phyloP scores from a whole-genome alignment of 2,113 vertebrate species.

The Strix uralensis region DNA sequence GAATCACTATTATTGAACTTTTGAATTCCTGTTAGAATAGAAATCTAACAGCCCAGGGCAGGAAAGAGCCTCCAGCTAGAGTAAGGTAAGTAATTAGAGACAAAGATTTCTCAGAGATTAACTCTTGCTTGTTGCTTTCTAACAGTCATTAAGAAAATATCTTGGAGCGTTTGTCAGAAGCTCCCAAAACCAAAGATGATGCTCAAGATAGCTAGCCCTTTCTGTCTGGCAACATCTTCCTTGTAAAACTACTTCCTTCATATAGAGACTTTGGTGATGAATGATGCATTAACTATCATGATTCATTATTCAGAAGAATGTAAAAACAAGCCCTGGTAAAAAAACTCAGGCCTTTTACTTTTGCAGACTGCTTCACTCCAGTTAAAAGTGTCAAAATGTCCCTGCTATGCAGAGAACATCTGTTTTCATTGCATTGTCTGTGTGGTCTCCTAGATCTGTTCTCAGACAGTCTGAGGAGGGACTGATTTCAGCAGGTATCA shows the following conservation, averaged over 20 bases:
- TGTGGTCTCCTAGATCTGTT: not conserved
- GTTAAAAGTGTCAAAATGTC: not conserved
- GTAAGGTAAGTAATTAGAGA: not conserved
- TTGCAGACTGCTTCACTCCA: not conserved
- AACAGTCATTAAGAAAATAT: not conserved
- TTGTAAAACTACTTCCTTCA: not conserved
- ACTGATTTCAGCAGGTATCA: not conserved
- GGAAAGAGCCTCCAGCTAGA: not conserved
- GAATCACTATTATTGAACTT: not conserved
- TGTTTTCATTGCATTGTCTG: not conserved
- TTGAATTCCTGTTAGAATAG: not conserved
- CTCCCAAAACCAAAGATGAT: not conserved
- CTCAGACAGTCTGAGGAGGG: not conserved
- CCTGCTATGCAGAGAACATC: not conserved
- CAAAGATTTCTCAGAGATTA: not conserved
- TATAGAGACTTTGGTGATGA: not conserved
- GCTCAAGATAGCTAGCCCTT: not conserved
- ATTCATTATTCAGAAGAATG: not conserved
- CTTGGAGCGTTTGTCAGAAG: not conserved
- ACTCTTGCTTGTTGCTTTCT: not conserved
- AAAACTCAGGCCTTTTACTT: not conserved
- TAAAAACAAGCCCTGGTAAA: not conserved
- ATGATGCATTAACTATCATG: not conserved
- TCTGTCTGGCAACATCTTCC: not conserved
- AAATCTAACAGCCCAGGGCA: not conserved